These are phyloP conservation scores for Sweltsa coloradensis DNA, from an alignment of 1,140 invertebrate species.

Conservation along the genomic window DNA sequence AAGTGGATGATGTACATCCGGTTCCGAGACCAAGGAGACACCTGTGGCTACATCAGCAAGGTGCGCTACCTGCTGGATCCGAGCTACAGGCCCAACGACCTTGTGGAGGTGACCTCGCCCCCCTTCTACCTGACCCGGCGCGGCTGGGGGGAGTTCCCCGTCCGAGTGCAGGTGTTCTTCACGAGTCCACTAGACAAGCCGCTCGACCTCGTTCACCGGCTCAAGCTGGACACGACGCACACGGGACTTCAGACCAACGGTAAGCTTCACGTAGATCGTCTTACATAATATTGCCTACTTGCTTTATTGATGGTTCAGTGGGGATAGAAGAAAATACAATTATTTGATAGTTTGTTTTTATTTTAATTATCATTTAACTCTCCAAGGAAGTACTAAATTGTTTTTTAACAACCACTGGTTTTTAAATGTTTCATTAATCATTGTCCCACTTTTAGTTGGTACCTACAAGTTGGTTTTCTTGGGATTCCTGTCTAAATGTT, in stretches of 20 bases:
- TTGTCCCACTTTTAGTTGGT: too few relatives aligned
- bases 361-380: too few relatives aligned
- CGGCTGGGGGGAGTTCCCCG: slow-evolving; percentile 86
- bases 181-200: slow-evolving; percentile 60
- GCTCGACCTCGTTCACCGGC: slow-evolving; percentile 63
- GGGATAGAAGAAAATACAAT: too few relatives aligned
- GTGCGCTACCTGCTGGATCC: slow-evolving; percentile 73
- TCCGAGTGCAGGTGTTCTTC: slow-evolving; percentile 70
- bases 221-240: slow-evolving; percentile 73
- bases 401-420: too few relatives aligned
- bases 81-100: slow-evolving; percentile 78
- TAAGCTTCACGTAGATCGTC: too few relatives aligned
- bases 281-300: too few relatives aligned
- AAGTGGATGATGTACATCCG: slow-evolving; percentile 84
- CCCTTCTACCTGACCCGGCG: slow-evolving; percentile 73
- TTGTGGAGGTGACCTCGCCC: slow-evolving; percentile 59
- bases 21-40: slow-evolving; percentile 43
- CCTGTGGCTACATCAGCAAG: slow-evolving; percentile 54
- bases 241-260: slow-evolving; percentile 75
- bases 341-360: too few relatives aligned
- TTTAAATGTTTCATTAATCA: too few relatives aligned
- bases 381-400: too few relatives aligned
- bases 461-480: too few relatives aligned
- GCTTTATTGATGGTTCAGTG: too few relatives aligned
- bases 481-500: too few relatives aligned